Percentiles rank a stretch among this genome's conserved stretches.
Evolutionary conservation across 2,113 vertebrate genomes (phyloP).

Genomic region (Herpetotheres cachinnans): DNA sequence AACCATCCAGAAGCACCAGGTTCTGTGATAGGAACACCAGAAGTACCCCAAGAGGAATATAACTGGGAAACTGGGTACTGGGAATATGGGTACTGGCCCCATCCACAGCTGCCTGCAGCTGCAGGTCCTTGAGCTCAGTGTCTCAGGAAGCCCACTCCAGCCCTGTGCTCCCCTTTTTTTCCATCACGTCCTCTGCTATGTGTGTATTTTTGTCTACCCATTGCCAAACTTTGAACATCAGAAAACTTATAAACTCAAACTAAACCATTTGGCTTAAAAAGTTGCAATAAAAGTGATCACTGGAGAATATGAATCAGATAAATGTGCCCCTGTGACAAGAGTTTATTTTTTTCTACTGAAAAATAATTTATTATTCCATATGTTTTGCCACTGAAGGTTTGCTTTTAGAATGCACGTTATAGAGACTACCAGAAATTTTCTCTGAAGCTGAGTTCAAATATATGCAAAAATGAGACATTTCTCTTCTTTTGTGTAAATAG

Average conservation of each 20-base stretch:
- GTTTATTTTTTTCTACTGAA: slow-evolving; percentile 57
- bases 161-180: background rate
- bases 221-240: slow-evolving; percentile 45
- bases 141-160: background rate
- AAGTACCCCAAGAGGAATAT: background rate
- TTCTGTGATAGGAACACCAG: background rate
- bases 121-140: background rate
- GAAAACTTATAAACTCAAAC: slow-evolving; percentile 19
- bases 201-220: background rate
- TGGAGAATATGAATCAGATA: slow-evolving; percentile 62
- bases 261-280: slow-evolving; percentile 40
- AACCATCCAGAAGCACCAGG: background rate
- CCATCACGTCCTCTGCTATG: background rate
- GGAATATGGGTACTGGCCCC: background rate
- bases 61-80: background rate
- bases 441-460: slow-evolving; percentile 29
- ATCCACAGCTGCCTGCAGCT: background rate
- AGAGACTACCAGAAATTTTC: slow-evolving; percentile 32
- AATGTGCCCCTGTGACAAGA: slow-evolving; percentile 56
- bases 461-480: slow-evolving; percentile 3
- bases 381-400: slow-evolving; percentile 40
- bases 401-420: background rate
- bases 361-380: slow-evolving; percentile 54
- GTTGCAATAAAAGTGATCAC: slow-evolving; percentile 23
- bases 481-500: slow-evolving; percentile 1